Base-by-base conservation (phyloP, 1,140 invertebrate genomes). In the Nymphalis io region DNA sequence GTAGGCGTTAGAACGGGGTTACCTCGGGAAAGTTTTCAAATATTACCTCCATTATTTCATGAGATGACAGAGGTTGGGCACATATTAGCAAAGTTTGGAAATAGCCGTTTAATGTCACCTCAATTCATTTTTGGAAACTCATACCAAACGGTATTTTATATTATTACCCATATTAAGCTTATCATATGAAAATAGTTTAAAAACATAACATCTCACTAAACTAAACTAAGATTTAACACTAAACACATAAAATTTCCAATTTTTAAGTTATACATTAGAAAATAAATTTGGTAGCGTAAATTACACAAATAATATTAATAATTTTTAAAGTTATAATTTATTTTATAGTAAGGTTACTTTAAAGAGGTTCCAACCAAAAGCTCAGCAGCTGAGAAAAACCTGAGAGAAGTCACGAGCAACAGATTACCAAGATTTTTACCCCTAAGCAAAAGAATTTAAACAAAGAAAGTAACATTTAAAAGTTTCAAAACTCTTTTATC, bases 41-140 rank as follows among this genome's bases (percentile, higher is more conserved):
- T 90, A 90, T 90, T 88, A 88, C 82, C 82, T 82, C 80, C 88
- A 90, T 88, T 90, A 90, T 90, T 90, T 88, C 76, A 88, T 72
- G 76, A 85, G 85, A 88, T 90, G 88, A 90, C 88, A 90, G 82
- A 90, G 88, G 86, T 87, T 83, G 85, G 83, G 86, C 86, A 87
- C 88, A 90, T 90, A 90, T 90, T 90, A 88, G 86, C 74, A 88
- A 90, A 90, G 84, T 90, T 90, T 75, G 70, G 68, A 73, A 79
- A 77, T 79, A 71, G 75, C 74, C 74, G 76, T 78, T 86, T 80
- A 78, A 79, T 80, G 84, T 81, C 85, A 85, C 76, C 72, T 73
- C 71, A 65, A 83, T 80, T 83, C 78, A 82, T 83, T 89, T 86
- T 86, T 87, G 74, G 74, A 72, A 70, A 73, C 68, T 65, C 66